Evolutionary conservation across 2,113 vertebrate genomes (phyloP).

Genomic region (Cheilinus undulatus): DNA sequence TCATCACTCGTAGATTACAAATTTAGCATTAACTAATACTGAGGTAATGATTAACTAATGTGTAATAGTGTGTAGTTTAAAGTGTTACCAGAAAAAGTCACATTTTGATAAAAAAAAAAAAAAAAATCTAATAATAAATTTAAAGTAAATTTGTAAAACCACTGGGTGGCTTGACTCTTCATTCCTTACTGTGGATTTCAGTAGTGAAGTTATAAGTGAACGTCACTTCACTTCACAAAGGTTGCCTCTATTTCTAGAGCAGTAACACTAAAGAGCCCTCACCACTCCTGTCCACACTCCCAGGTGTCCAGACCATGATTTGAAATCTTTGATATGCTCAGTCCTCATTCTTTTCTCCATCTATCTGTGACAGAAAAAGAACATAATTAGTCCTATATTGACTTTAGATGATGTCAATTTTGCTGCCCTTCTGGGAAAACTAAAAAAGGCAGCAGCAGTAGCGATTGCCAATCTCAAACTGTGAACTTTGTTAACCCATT

Average conservation of each 20-base stretch:
- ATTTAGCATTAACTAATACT: too few relatives aligned
- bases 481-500: neutral
- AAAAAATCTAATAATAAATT: too few relatives aligned
- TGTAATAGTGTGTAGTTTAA: too few relatives aligned
- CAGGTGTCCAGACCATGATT: too few relatives aligned
- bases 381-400: conserved; percentile 51
- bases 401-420: conserved; percentile 43
- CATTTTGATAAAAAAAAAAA: too few relatives aligned
- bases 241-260: neutral
- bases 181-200: neutral
- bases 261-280: neutral
- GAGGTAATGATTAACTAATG: too few relatives aligned
- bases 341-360: conserved; percentile 9
- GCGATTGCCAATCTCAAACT: neutral
- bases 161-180: too few relatives aligned
- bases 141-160: too few relatives aligned
- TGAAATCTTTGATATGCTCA: too few relatives aligned
- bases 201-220: neutral
- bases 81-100: too few relatives aligned
- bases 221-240: neutral
- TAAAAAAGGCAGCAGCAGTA: conserved; percentile 12
- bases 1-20: too few relatives aligned
- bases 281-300: neutral
- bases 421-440: conserved; percentile 35
- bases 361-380: neutral